These are phyloP conservation scores for Gisinianus flammeolus DNA, from an alignment of 2,888 invertebrate genomes.

Conservation along the genomic window DNA sequence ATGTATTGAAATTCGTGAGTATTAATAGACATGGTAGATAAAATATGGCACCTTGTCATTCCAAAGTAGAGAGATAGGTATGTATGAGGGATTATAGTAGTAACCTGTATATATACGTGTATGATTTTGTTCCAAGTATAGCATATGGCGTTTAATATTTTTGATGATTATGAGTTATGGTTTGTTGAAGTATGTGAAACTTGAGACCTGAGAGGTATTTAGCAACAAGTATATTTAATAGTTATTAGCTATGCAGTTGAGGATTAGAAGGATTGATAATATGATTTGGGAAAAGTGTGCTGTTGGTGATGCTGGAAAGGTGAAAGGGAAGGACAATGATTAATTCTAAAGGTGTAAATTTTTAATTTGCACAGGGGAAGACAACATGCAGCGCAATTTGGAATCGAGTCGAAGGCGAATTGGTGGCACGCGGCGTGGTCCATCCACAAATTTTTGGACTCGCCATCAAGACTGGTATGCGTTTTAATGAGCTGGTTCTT, in stretches of 20 bases:
- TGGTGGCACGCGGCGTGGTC: constrained; percentile 59
- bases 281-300: constrained; percentile 2
- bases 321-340: constrained; percentile 51
- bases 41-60: no score
- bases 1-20: no score
- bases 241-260: background rate
- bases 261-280: background rate
- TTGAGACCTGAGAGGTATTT: no score
- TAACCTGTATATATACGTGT: no score
- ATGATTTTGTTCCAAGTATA: no score
- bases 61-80: no score
- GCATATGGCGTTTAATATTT: no score
- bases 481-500: background rate
- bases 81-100: no score
- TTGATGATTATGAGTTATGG: background rate
- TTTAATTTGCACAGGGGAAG: constrained; percentile 54
- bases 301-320: constrained; percentile 36
- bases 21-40: no score
- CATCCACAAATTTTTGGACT: constrained; percentile 59
- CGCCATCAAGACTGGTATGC: constrained; percentile 57
- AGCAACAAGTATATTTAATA: no score
- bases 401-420: constrained; percentile 59
- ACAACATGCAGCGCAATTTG: constrained; percentile 59
- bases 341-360: constrained; percentile 56
- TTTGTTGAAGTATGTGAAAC: no score